A percentile compares a stretch with the other conserved stretches of the same genome.
Conservation (phyloP, 2,888 invertebrate genomes). For the Ophraella communa region DNA sequence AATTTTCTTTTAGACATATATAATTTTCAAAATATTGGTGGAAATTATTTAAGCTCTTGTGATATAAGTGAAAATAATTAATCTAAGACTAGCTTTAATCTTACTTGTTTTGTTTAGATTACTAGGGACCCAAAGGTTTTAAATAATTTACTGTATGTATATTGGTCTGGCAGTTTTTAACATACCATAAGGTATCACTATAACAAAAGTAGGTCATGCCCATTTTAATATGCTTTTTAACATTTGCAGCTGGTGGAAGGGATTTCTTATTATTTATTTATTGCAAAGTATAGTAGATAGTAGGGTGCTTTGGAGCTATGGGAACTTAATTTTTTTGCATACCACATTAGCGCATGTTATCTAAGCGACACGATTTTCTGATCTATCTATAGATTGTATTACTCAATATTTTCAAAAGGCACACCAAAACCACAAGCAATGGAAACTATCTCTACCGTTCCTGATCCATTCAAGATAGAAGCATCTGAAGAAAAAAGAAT, state of each 20-base stretch:
- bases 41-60: too few species aligned
- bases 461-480: slow-evolving; percentile 36
- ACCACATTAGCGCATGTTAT: slow-evolving; percentile 37
- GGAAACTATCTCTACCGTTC: slow-evolving; percentile 46
- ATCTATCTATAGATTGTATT: slow-evolving; percentile 43
- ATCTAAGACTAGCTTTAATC: background rate
- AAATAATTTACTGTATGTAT: background rate
- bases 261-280: slow-evolving; percentile 22
- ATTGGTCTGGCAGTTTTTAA: slow-evolving; percentile 19
- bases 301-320: slow-evolving; percentile 30
- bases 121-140: background rate
- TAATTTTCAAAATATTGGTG: too few species aligned
- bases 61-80: too few species aligned
- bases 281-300: slow-evolving; percentile 32
- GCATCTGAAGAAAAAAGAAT: slow-evolving; percentile 45
- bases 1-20: too few species aligned
- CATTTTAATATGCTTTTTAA: slow-evolving; percentile 52
- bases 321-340: slow-evolving; percentile 37
- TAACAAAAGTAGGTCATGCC: slow-evolving; percentile 50
- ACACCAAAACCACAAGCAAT: slow-evolving; percentile 38
- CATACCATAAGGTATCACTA: slow-evolving; percentile 29
- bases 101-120: background rate
- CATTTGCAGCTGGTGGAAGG: slow-evolving; percentile 22
- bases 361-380: slow-evolving; percentile 32
- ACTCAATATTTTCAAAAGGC: slow-evolving; percentile 48